phyloP scores from a whole-genome alignment of 2,888 invertebrate species.

The Drosophila imparisetae region DNA sequence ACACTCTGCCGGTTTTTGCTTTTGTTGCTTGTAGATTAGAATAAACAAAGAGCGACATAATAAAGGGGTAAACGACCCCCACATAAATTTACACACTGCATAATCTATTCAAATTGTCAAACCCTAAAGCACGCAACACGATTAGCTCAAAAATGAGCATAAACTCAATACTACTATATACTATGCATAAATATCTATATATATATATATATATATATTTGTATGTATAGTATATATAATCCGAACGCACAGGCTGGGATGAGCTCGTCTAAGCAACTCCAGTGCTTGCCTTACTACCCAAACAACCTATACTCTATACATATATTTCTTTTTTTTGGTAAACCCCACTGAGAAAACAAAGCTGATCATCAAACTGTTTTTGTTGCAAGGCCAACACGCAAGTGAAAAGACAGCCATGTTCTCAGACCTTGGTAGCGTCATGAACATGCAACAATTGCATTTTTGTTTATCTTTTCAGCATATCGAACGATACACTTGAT shows the following conservation, averaged over 20 bases:
- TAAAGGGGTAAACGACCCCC: background rate
- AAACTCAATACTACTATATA: background rate
- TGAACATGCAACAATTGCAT: constrained; percentile 44
- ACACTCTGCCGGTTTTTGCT: constrained; percentile 39
- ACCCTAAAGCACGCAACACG: constrained; percentile 3
- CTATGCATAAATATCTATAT: background rate
- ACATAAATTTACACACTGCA: background rate
- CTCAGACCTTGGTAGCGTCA: constrained; percentile 77
- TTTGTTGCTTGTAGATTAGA: constrained; percentile 21
- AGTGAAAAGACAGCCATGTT: constrained; percentile 77
- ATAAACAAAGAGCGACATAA: background rate
- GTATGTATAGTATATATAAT: background rate
- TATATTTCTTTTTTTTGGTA: background rate
- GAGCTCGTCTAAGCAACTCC: background rate
- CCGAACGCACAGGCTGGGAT: background rate
- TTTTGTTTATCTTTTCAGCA: background rate
- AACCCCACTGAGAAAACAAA: background rate
- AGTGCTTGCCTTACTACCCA: background rate
- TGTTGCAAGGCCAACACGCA: constrained; percentile 29
- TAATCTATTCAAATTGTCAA: background rate
- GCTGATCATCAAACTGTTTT: constrained; percentile 26
- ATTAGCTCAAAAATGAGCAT: background rate
- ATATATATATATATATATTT: background rate
- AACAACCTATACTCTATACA: background rate
- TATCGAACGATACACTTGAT: constrained; percentile 5